Evolutionary conservation across 2,888 invertebrate genomes (phyloP).

Genomic region (Halictus ligatus): DNA sequence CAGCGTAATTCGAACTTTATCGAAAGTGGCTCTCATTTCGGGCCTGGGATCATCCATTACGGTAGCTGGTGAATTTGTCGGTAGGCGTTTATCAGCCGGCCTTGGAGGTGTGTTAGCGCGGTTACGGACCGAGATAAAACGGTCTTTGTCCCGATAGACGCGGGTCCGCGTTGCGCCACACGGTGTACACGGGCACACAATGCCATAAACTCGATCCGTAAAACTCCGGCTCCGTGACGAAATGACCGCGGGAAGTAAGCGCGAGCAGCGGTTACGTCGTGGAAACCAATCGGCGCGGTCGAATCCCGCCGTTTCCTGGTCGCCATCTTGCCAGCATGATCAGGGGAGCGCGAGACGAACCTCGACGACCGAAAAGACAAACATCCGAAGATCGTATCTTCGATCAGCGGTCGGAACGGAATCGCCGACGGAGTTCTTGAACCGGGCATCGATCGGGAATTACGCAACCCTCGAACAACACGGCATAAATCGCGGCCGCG

Average conservation of each 20-base stretch:
- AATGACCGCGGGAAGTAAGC: conserved; percentile 63
- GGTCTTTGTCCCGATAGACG: conserved; percentile 55
- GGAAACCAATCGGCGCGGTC: conserved; percentile 61
- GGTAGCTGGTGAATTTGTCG: conserved; percentile 27
- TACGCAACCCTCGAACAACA: conserved; percentile 5
- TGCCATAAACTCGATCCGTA: conserved; percentile 69
- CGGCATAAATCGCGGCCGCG: conserved; percentile 13
- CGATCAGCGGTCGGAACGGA: neutral
- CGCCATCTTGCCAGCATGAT: neutral
- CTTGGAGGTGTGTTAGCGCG: conserved; percentile 32
- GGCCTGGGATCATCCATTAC: neutral
- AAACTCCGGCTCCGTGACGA: conserved; percentile 74
- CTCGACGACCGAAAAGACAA: neutral
- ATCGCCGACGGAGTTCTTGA: neutral
- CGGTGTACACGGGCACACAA: conserved; percentile 29
- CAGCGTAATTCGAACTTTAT: conserved; percentile 6
- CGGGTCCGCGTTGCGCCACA: conserved; percentile 33
- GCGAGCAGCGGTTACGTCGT: conserved; percentile 59
- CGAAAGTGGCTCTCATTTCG: conserved; percentile 6
- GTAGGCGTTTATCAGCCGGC: conserved; percentile 48
- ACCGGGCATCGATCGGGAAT: neutral
- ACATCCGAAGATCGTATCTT: neutral
- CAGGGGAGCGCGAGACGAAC: neutral
- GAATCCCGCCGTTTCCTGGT: conserved; percentile 28
- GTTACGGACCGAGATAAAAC: conserved; percentile 61